Conservation (phyloP, 2,797 vertebrate species). For the Thripadectes ignobilis region DNA sequence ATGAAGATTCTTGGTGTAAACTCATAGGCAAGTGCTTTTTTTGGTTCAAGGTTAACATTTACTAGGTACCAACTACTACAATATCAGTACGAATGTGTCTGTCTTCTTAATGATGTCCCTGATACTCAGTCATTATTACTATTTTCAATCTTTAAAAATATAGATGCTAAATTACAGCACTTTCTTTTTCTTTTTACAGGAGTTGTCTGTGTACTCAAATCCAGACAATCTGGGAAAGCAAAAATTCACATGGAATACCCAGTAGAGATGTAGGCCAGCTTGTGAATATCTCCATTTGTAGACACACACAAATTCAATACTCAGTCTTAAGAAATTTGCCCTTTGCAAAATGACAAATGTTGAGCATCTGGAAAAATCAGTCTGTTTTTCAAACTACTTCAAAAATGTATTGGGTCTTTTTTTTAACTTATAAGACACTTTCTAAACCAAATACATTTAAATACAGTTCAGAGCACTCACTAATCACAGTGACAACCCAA, state of each 20-base stretch:
- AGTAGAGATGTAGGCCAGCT: background rate
- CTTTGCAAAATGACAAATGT: background rate
- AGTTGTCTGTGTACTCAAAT: background rate
- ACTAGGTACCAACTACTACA: background rate
- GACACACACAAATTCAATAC: background rate
- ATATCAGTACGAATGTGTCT: background rate
- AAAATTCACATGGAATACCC: background rate
- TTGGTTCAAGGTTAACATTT: background rate
- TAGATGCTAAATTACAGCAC: background rate
- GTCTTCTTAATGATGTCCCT: background rate
- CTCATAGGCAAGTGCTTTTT: background rate
- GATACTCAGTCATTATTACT: background rate
- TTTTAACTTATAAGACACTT: background rate
- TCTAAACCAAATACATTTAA: background rate
- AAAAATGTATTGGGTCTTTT: background rate
- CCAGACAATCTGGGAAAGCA: background rate
- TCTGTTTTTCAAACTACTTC: background rate
- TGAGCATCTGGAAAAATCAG: background rate
- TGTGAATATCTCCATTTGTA: background rate
- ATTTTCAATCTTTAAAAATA: background rate
- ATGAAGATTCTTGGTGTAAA: conserved; percentile 5
- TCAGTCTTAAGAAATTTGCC: background rate
- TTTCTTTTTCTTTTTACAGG: background rate
- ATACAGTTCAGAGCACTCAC: background rate
- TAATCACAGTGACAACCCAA: background rate